These are phyloP conservation scores for Terrapene triunguis DNA, from an alignment of 2,113 vertebrate genomes.

Conservation along the genomic window DNA sequence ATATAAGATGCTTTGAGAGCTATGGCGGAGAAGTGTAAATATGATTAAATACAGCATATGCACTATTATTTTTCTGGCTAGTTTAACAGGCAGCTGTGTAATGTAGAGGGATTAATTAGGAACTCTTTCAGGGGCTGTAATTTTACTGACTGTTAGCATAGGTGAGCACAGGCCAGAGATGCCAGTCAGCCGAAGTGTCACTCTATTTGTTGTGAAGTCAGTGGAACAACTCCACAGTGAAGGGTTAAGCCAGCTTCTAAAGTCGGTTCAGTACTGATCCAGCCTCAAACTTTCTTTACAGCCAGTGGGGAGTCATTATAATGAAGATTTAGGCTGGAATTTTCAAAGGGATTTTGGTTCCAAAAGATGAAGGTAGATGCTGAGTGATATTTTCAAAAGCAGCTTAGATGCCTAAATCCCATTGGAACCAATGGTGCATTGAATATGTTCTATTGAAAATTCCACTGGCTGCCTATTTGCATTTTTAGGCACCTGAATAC, in stretches of 20 bases:
- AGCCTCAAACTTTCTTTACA: neutral
- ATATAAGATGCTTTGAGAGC: neutral
- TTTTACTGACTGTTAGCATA: neutral
- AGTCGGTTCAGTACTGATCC: conserved; percentile 36
- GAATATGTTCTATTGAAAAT: neutral
- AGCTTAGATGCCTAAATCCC: neutral
- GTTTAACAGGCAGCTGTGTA: fast-evolving
- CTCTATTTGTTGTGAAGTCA: conserved; percentile 10
- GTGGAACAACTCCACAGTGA: conserved; percentile 30
- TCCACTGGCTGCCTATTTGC: too few species aligned
- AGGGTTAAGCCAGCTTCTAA: neutral
- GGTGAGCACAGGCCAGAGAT: neutral
- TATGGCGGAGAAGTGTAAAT: neutral
- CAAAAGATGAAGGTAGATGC: neutral
- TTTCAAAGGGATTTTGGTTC: neutral
- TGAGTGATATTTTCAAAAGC: neutral
- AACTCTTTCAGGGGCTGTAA: neutral
- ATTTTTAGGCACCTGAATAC: too few species aligned
- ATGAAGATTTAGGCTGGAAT: neutral
- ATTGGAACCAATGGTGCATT: neutral
- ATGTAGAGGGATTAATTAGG: fast-evolving
- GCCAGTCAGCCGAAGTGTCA: neutral
- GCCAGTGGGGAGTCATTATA: neutral
- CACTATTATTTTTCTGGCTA: neutral
- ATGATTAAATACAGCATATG: neutral